Evolutionary conservation across 2,888 invertebrate species (phyloP), one percentile per base, ranked within the genome.

Genomic region (Lasioglossum zephyrum): DNA sequence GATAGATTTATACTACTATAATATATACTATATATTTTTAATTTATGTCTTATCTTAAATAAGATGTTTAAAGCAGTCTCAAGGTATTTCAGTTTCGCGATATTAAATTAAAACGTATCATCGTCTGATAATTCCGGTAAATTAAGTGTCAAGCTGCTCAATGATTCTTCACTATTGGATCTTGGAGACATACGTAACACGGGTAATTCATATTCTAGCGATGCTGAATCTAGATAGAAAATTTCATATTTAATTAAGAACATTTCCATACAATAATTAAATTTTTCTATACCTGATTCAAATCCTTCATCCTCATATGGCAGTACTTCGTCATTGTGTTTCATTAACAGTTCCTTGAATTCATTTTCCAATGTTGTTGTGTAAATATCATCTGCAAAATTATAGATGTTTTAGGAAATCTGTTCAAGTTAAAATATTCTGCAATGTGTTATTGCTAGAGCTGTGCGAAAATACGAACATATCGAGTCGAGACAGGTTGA

Each of bases 221-320:
- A 49, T n/a, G 84, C 85, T 16, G 60, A 39, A 75, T 87, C 88
- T 90, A 79, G 26, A 66, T 39, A 66, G 75, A 73, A 41, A 72
- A 72, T 57, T 18, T 8, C 0, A 57, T 36, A 49, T 63, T 77
- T 57, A 9, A 73, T 2, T 60, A 1, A 69, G 4, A 22, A 22
- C 9, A 66, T 16, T 13, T 16, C 53, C 70, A 41, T 39, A 73
- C 36, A 0, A 73, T 53, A 41, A 11, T n/a, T 41, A 11, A 70
- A 41, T 60, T 63, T 66, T 79, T 79, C 13, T n/a, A 80, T 88
- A 93, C 93, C 93, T 82, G 91, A 92, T 26, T 77, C 78, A 85
- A 92, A 87, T 60, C 89, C 88, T 75, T 92, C 90, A 63, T 93
- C 91, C 72, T 91, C 88, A 49, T 70, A 77, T 18, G 73, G 72